phyloP scores from a whole-genome alignment of 2,113 vertebrate species.

The Nycticebus coucang region DNA sequence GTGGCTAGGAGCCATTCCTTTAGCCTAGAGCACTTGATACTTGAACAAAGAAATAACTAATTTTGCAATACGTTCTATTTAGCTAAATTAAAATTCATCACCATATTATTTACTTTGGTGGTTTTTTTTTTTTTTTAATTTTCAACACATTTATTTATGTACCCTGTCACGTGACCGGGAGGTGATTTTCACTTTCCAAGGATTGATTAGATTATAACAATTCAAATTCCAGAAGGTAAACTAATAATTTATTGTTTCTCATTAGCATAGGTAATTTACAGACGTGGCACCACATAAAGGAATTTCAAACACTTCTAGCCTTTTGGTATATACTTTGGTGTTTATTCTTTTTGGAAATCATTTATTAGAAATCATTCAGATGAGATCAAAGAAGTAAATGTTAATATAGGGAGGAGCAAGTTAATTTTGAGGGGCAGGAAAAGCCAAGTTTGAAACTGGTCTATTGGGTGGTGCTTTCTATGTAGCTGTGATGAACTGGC shows the following conservation, averaged over 20 bases:
- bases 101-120: neutral
- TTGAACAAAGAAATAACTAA: slow-evolving; percentile 22
- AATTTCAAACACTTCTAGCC: slow-evolving; percentile 50
- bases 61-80: neutral
- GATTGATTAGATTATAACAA: slow-evolving; percentile 64
- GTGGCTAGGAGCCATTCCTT: neutral
- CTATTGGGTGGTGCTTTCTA: neutral
- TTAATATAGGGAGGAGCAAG: neutral
- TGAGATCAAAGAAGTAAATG: neutral
- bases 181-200: slow-evolving; percentile 67
- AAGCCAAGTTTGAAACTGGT: neutral
- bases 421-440: neutral
- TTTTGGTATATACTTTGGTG: slow-evolving; percentile 41
- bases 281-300: slow-evolving; percentile 68
- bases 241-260: slow-evolving; percentile 72
- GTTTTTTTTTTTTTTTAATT: no score
- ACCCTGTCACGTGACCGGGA: slow-evolving; percentile 72
- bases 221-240: slow-evolving; percentile 74
- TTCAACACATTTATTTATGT: slow-evolving; percentile 76
- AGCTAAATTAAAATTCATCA: slow-evolving; percentile 30
- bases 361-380: neutral
- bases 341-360: slow-evolving; percentile 3
- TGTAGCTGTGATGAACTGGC: neutral
- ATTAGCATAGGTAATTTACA: slow-evolving; percentile 72
- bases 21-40: neutral